Evolutionary conservation across 2,113 vertebrate species (phyloP).

Genomic region (Caloenas nicobarica): DNA sequence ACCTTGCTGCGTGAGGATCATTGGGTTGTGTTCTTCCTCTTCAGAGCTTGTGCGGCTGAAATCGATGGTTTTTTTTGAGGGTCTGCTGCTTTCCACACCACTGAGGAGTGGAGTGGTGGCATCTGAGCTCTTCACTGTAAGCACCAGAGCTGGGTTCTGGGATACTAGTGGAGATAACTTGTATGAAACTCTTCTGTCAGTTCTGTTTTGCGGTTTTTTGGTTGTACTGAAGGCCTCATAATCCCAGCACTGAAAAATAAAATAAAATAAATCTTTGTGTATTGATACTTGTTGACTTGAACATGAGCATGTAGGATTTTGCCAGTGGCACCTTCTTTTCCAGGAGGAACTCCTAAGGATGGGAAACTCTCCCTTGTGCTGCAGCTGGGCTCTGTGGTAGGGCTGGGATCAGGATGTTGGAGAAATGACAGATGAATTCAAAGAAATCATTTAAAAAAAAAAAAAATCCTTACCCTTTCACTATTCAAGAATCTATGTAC

Average conservation of each 20-base stretch:
- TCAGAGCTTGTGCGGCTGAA: background rate
- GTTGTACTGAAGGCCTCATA: background rate
- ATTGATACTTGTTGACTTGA: background rate
- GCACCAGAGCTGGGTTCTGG: background rate
- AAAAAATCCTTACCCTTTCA: background rate
- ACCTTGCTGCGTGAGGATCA: rapidly evolving
- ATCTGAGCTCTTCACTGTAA: background rate
- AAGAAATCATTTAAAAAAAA: background rate
- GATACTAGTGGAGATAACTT: background rate
- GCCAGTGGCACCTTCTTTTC: background rate
- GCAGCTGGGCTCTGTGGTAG: background rate
- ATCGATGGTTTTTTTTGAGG: background rate
- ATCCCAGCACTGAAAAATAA: background rate
- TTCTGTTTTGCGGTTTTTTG: background rate
- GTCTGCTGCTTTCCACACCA: background rate
- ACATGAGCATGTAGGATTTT: background rate
- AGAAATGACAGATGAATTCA: background rate
- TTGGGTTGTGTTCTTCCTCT: background rate
- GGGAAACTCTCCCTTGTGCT: background rate
- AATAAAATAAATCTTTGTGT: background rate
- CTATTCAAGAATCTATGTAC: background rate
- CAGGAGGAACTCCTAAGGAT: background rate
- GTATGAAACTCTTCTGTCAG: background rate
- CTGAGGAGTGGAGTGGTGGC: background rate
- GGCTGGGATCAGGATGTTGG: background rate